Base-by-base conservation (phyloP, 2,113 vertebrate species). In the Tragulus kanchil region DNA sequence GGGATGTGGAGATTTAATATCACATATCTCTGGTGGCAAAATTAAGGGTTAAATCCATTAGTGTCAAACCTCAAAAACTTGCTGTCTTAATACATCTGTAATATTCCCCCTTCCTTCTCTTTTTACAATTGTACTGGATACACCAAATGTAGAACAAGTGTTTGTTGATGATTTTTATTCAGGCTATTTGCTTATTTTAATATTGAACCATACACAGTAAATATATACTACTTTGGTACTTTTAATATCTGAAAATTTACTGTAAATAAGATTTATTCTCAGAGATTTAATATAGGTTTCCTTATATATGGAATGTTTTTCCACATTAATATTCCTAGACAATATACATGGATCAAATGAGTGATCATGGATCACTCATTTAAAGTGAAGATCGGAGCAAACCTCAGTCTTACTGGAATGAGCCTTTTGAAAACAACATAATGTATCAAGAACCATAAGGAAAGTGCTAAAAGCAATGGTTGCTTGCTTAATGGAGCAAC, bases 401-500 rank as follows among this genome's bases (percentile, higher is more conserved):
- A 90, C 61, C 50, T 96, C 50, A 93, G 8, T 95, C n/a, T 95
- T 97, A 97, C 92, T 94, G 93, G 96, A 98, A 98, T 88, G 23
- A 93, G 92, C 19, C 16, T 82, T 96, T 93, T 81, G 54, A 82
- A 95, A 96, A 85, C 90, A 62, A 48, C 64, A 81, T 56, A 88
- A 89, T 84, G n/a, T 91, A 89, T 85, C 56, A 92, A 88, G 85
- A 85, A 96, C 50, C 81, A 90, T 97, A 97, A 93, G 78, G 86
- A 95, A 95, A 95, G 90, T 92, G 59, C 59, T 97, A 86, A 97
- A 94, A 96, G 95, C 96, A 97, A 86, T 89, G 61, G 61, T 79
- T 95, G 86, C 81, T 96, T 95, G 62, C 91, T 97, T 98, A 97
- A 97, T 96, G 96, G 96, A 97, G 90, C 64, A 85, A 86, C 75